Evolutionary conservation across 1,140 invertebrate genomes (phyloP).

Genomic region (Uloborus diversus): DNA sequence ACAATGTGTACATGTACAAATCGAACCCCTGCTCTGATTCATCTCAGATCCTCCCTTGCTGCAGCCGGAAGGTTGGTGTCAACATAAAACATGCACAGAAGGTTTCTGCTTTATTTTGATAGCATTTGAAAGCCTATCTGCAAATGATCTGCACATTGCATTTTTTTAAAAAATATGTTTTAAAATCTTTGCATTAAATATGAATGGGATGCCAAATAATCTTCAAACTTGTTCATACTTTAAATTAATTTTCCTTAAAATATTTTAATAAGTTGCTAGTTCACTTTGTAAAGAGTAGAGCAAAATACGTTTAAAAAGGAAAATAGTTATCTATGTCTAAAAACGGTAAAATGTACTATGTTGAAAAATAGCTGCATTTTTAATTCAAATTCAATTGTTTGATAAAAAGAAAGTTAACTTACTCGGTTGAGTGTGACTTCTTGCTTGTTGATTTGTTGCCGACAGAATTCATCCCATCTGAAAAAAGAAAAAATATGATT

Average conservation of each 20-base stretch:
- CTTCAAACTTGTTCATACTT: no score
- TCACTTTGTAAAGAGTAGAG: background rate
- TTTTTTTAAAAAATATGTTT: no score
- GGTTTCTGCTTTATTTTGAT: no score
- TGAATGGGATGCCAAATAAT: no score
- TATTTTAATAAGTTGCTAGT: background rate
- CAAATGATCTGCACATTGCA: no score
- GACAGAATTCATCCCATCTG: constrained; percentile 15
- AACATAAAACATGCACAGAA: no score
- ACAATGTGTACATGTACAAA: no score
- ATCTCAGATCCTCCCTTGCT: no score
- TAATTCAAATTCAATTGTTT: background rate
- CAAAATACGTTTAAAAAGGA: background rate
- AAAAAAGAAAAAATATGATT: background rate
- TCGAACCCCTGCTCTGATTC: no score
- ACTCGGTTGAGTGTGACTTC: constrained; percentile 28
- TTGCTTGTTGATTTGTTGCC: constrained; percentile 8
- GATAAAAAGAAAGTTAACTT: constrained; percentile 1
- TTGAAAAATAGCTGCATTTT: background rate
- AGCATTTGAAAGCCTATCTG: no score
- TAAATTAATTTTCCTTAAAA: background rate
- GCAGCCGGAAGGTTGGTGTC: no score
- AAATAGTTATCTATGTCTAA: background rate
- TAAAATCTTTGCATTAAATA: no score
- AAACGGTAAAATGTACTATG: background rate